A percentile compares a stretch with the other conserved stretches of the same genome.
Evolutionary conservation across 2,113 vertebrate genomes (phyloP).

Genomic region (Lontra canadensis): DNA sequence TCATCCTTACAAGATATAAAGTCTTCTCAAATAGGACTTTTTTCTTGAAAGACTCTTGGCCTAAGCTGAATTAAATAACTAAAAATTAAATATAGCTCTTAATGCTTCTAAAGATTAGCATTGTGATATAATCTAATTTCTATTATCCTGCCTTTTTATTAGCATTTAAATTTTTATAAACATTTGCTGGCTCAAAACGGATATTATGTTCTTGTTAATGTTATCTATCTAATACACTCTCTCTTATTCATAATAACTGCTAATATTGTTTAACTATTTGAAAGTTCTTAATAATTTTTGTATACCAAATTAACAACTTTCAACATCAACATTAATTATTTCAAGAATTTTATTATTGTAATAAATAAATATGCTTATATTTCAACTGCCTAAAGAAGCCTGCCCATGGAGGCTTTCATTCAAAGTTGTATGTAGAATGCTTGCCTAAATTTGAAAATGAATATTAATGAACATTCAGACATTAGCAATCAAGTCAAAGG

Average conservation of each 20-base stretch:
- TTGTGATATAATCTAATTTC: conserved; percentile 77
- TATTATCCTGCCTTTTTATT: conserved; percentile 79
- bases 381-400: conserved; percentile 42
- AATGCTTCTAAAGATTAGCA: conserved; percentile 70
- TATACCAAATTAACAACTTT: conserved; percentile 65
- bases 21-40: conserved; percentile 23
- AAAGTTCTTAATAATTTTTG: conserved; percentile 71
- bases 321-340: conserved; percentile 70
- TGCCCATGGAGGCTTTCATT: neutral
- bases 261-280: conserved; percentile 76
- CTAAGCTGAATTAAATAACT: conserved; percentile 72
- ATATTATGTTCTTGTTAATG: conserved; percentile 77
- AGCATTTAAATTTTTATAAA: conserved; percentile 79
- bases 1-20: conserved; percentile 43
- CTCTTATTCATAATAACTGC: conserved; percentile 69
- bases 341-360: conserved; percentile 62
- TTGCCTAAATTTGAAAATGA: neutral
- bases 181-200: conserved; percentile 75
- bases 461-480: neutral
- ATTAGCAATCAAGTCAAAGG: neutral
- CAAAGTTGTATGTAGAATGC: conserved; percentile 27
- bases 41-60: conserved; percentile 54
- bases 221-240: conserved; percentile 76
- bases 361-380: conserved; percentile 63
- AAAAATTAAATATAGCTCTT: conserved; percentile 77